These are phyloP conservation scores for Zaprionus tsacasi DNA, from an alignment of 1,140 invertebrate genomes.

Conservation along the genomic window DNA sequence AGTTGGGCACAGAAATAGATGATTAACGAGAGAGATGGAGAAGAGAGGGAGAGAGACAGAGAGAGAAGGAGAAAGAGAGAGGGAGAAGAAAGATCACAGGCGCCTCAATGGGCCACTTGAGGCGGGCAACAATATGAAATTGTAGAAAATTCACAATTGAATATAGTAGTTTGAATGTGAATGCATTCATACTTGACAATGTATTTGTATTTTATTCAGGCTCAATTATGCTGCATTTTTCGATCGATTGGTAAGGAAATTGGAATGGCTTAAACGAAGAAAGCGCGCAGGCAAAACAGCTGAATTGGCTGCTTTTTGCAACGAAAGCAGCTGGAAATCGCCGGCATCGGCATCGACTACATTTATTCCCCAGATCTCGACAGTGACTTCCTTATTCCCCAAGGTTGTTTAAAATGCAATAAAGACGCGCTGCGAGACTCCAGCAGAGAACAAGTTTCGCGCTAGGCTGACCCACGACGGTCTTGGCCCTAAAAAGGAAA, in stretches of 20 bases:
- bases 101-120: constrained; percentile 62
- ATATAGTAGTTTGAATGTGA: not conserved
- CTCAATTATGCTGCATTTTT: constrained; percentile 61
- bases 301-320: constrained; percentile 45
- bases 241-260: constrained; percentile 42
- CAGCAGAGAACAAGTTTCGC: constrained; percentile 60
- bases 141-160: not conserved
- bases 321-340: constrained; percentile 62
- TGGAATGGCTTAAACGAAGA: constrained; percentile 32
- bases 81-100: constrained; percentile 29
- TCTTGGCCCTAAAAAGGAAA: constrained; percentile 66
- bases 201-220: constrained; percentile 56
- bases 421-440: not conserved
- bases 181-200: constrained; percentile 2
- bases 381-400: constrained; percentile 57
- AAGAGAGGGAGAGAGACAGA: no score
- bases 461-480: constrained; percentile 43
- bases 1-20: constrained; percentile 52
- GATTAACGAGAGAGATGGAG: constrained; percentile 17
- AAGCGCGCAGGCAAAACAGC: constrained; percentile 40
- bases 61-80: no score
- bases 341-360: constrained; percentile 37
- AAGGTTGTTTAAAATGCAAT: constrained; percentile 59
- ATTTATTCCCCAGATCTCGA: constrained; percentile 11
- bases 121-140: constrained; percentile 14